Conservation (phyloP, 1,140 invertebrate species). For the Spodoptera frugiperda region DNA sequence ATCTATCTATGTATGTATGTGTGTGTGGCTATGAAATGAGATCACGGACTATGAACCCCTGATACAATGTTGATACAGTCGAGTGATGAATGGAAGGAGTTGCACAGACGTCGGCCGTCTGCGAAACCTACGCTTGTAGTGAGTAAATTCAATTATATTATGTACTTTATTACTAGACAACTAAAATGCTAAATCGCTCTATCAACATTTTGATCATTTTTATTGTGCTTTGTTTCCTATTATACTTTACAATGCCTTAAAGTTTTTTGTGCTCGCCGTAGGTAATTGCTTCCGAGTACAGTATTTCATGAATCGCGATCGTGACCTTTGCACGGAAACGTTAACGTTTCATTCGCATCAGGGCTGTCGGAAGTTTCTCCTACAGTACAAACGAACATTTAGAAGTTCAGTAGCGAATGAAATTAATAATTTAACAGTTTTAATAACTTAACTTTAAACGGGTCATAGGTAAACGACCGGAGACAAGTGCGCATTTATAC, state of each 20-base stretch:
- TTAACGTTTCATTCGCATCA: slow-evolving; percentile 1
- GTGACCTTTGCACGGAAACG: slow-evolving; percentile 26
- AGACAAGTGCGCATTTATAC: not conserved
- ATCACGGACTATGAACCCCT: slow-evolving; percentile 63
- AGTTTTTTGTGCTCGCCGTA: too few relatives aligned
- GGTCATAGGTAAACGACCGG: slow-evolving; percentile 23
- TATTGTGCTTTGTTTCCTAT: too few relatives aligned
- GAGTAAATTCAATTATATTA: slow-evolving; percentile 6
- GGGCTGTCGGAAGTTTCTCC: slow-evolving; percentile 8
- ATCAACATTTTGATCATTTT: too few relatives aligned
- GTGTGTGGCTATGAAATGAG: slow-evolving; percentile 48
- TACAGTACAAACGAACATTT: not conserved
- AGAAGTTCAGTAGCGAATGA: slow-evolving; percentile 2
- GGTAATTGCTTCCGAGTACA: too few relatives aligned
- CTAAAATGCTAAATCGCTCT: too few relatives aligned
- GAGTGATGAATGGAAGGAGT: slow-evolving; percentile 35
- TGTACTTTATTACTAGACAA: not conserved
- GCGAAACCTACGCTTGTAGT: slow-evolving; percentile 9
- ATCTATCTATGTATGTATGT: slow-evolving; percentile 36
- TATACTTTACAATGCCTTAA: too few relatives aligned
- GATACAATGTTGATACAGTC: slow-evolving; percentile 38
- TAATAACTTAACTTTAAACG: slow-evolving; percentile 7
- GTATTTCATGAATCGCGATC: not conserved
- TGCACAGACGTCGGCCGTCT: not conserved
- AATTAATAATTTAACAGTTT: slow-evolving; percentile 16